Conservation (phyloP, 2,797 vertebrate species). For the Sebastes diploproa region DNA sequence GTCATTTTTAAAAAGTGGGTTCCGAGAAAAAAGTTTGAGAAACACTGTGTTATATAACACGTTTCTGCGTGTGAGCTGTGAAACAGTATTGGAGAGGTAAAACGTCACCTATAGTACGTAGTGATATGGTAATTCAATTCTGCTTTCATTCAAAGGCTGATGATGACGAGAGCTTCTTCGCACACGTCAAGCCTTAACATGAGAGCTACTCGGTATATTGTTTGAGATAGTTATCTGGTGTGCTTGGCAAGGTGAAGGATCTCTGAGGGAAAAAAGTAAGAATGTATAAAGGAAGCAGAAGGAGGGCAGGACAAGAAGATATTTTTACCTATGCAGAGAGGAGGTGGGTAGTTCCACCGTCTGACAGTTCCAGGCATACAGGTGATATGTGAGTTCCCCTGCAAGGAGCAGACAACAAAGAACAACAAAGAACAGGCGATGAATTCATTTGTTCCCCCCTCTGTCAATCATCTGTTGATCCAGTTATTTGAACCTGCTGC, state of each 20-base stretch:
- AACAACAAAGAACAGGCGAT: conserved; percentile 21
- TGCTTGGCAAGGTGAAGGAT: not conserved
- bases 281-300: not conserved
- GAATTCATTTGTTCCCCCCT: conserved; percentile 44
- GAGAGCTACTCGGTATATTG: not conserved
- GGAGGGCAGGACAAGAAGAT: not conserved
- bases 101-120: not conserved
- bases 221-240: not conserved
- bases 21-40: not conserved
- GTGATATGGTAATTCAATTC: not conserved
- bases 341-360: conserved; percentile 98
- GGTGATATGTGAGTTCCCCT: conserved; percentile 98
- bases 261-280: not conserved
- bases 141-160: not conserved
- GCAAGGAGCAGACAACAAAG: conserved; percentile 29
- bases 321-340: conserved; percentile 94
- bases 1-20: not conserved
- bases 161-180: not conserved
- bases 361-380: conserved; percentile 98
- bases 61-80: not conserved
- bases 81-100: not conserved
- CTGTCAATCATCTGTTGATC: conserved; percentile 54
- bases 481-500: conserved; percentile 51
- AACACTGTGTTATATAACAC: not conserved
- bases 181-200: not conserved